Evolutionary conservation across 92 coral and sea anemone species (phyloP), one percentile per base, ranked within the genome.

Genomic region (Epizoanthus scotinus): DNA sequence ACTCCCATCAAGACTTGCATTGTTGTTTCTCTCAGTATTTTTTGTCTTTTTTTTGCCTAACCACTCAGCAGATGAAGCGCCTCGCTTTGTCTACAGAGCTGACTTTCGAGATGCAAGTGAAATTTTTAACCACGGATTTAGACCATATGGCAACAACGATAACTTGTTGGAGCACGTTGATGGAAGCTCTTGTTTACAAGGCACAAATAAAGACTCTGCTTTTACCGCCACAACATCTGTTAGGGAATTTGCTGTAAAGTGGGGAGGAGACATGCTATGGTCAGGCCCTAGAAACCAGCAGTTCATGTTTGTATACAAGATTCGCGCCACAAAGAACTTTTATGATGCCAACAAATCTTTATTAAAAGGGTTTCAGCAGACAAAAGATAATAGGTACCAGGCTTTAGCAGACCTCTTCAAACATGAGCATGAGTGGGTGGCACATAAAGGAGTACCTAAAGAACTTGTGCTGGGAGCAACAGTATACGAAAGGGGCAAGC

Each of bases 211-310:
- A 6, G 36, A 67, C 18, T 67, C 72, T 34, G 72, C 72, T 8
- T 31, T 67, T 19, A 67, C 72, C 6, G 72, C 72, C 40, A 67
- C 72, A 1, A 67, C 72, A 21, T 38, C 72, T 13, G 72, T 21
- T 8, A 53, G 36, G 10, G 72, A 67, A 2, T 67, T 67, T 26
- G 72, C 72, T 10, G 8, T 13, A 17, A 67, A 67, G 28, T 67
- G 72, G 72, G 72, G 34, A 6, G 72, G 50, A 26, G 72, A 67
- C 12, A 47, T 22, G 8, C 72, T 67, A 1, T 67, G 72, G 72
- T 21, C 36, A 0, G 18, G 27, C n/a, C 14, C 5, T 7, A 6
- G 36, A 0, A 5, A 19, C 54, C 10, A 38, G 36, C 72, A 8
- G 0, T 38, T 38, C 28, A 50, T 18, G 25, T 67, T 21, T 26